A percentile compares a stretch with the other conserved stretches of the same genome.
These are phyloP conservation scores for Chaetura pelagica DNA, from an alignment of 2,113 vertebrate genomes.

Conservation along the genomic window DNA sequence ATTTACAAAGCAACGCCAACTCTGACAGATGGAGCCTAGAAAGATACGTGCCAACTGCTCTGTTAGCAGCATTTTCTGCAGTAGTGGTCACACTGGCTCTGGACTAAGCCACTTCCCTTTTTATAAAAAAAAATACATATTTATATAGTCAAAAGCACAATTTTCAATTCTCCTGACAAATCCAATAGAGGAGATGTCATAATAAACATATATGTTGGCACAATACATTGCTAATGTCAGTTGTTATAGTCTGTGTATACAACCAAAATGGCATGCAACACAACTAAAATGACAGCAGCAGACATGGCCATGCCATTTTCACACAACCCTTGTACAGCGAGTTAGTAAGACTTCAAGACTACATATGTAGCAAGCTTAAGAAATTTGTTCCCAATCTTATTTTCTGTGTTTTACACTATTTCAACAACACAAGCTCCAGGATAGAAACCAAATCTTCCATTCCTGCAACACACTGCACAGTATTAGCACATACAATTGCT, in stretches of 20 bases:
- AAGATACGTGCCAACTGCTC: conserved; percentile 58
- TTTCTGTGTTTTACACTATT: neutral
- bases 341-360: neutral
- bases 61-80: conserved; percentile 11
- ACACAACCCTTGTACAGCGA: neutral
- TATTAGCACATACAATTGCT: neutral
- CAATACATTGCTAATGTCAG: neutral
- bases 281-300: neutral
- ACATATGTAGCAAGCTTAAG: neutral
- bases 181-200: neutral
- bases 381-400: neutral
- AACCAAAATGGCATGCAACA: neutral
- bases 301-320: neutral
- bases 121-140: neutral
- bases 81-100: neutral
- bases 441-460: neutral
- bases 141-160: neutral
- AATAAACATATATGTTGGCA: neutral
- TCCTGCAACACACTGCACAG: neutral
- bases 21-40: conserved; percentile 47
- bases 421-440: neutral
- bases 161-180: conserved; percentile 18
- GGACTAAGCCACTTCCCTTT: neutral
- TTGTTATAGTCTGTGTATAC: neutral
- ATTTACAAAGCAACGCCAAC: conserved; percentile 1